Conservation (phyloP, 2,888 invertebrate genomes). For the Bembecia ichneumoniformis region DNA sequence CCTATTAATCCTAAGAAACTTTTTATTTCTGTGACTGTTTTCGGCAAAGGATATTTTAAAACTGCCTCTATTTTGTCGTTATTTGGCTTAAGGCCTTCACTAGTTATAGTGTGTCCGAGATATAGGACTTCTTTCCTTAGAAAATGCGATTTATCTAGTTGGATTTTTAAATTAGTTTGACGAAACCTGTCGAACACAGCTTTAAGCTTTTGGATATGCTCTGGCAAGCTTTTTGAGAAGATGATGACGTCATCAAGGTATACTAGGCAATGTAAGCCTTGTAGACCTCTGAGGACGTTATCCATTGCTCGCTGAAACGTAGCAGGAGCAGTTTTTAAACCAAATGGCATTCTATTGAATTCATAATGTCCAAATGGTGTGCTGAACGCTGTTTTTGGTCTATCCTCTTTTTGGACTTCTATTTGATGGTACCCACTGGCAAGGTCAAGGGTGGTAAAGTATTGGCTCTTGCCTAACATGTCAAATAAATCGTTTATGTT, state of each 20-base stretch:
- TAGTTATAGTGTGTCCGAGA: constrained; percentile 13
- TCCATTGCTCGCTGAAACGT: too few species aligned
- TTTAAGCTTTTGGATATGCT: too few species aligned
- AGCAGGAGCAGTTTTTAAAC: too few species aligned
- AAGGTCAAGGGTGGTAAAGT: not conserved
- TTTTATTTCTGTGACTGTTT: too few species aligned
- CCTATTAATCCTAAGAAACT: too few species aligned
- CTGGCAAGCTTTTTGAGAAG: too few species aligned
- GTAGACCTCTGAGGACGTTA: too few species aligned
- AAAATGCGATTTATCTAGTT: constrained; percentile 21
- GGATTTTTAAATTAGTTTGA: constrained; percentile 18
- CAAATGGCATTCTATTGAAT: constrained; percentile 16
- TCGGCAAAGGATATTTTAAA: too few species aligned
- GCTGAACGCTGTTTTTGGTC: constrained; percentile 13
- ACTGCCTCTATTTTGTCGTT: constrained; percentile 9
- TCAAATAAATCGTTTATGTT: not conserved
- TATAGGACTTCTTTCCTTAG: constrained; percentile 14
- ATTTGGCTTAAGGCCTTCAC: constrained; percentile 8
- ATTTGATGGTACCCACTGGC: not conserved
- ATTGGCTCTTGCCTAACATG: not conserved
- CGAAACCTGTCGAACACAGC: too few species aligned
- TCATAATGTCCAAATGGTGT: constrained; percentile 12
- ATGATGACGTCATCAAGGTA: too few species aligned
- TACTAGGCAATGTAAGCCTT: too few species aligned
- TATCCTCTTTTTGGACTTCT: too few species aligned